A percentile compares a stretch with the other conserved stretches of the same genome.
Evolutionary conservation across 2,797 vertebrate species (phyloP).

Genomic region (Sarcophilus harrisii): DNA sequence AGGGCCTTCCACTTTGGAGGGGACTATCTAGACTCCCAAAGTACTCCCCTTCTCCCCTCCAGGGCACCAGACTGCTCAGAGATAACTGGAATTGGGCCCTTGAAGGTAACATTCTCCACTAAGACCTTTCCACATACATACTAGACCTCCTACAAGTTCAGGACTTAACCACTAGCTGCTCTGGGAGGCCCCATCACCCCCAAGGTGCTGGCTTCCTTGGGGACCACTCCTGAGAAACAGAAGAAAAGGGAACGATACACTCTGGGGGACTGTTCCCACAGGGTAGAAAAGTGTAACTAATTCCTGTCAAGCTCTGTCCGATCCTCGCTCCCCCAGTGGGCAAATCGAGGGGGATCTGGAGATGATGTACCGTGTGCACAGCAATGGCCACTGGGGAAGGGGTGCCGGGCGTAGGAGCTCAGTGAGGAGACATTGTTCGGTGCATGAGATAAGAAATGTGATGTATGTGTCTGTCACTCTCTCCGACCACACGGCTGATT

Average conservation of each 20-base stretch:
- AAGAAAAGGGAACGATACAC: neutral
- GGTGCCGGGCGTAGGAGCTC: too few relatives aligned
- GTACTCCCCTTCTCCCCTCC: neutral
- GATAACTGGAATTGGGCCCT: neutral
- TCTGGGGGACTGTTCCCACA: neutral
- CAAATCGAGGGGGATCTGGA: neutral
- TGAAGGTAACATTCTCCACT: neutral
- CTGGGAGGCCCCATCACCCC: neutral
- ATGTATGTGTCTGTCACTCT: neutral
- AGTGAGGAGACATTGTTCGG: too few relatives aligned
- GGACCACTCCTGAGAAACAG: neutral
- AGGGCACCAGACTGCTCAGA: neutral
- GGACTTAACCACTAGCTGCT: neutral
- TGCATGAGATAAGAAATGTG: neutral
- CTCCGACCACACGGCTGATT: neutral
- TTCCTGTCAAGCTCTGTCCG: neutral
- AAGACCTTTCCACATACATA: neutral
- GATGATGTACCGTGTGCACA: neutral
- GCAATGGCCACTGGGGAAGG: neutral
- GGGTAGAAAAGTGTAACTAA: neutral
- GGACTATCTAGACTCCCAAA: neutral
- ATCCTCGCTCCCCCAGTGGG: neutral
- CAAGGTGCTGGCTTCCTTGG: conserved; percentile 4
- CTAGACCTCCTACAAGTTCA: neutral
- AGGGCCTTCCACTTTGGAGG: neutral